Conservation (phyloP, 2,113 vertebrate genomes). For the Ia io region DNA sequence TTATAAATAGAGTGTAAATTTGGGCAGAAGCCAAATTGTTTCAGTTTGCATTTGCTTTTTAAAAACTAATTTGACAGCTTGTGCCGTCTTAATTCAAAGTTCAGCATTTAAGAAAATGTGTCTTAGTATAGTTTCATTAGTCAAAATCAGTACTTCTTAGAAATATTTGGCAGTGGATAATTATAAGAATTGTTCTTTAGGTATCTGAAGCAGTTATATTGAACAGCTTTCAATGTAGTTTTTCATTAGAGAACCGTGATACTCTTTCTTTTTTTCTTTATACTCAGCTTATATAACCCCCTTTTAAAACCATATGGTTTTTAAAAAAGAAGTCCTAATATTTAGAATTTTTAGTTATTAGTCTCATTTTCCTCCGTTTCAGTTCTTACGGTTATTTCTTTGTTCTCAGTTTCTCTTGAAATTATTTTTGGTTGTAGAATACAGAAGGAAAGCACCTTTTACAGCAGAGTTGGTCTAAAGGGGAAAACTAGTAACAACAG, state of each 20-base stretch:
- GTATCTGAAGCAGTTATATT: not conserved
- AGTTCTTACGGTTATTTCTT: not conserved
- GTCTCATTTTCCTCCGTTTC: not conserved
- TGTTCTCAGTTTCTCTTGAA: not conserved
- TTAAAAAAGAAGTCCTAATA: not conserved
- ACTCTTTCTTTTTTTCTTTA: not conserved
- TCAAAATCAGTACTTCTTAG: slow-evolving; percentile 13
- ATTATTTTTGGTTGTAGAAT: not conserved
- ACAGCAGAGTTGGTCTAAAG: not conserved
- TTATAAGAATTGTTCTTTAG: not conserved
- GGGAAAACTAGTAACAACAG: not conserved
- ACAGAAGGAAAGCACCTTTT: not conserved
- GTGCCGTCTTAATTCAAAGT: not conserved
- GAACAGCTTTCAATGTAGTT: not conserved
- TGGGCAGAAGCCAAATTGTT: slow-evolving; percentile 11
- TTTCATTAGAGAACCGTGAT: not conserved
- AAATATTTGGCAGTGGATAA: slow-evolving; percentile 24
- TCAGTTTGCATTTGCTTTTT: not conserved
- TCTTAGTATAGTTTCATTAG: slow-evolving; percentile 31
- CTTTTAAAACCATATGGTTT: not conserved
- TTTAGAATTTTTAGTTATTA: not conserved
- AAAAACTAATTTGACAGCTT: not conserved
- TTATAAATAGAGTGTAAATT: not conserved
- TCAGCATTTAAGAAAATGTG: slow-evolving; percentile 30
- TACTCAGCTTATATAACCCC: not conserved